Evolutionary conservation across 1,140 invertebrate species (phyloP), one percentile per base, ranked within the genome.

Genomic region (Drosophila grimshawi): DNA sequence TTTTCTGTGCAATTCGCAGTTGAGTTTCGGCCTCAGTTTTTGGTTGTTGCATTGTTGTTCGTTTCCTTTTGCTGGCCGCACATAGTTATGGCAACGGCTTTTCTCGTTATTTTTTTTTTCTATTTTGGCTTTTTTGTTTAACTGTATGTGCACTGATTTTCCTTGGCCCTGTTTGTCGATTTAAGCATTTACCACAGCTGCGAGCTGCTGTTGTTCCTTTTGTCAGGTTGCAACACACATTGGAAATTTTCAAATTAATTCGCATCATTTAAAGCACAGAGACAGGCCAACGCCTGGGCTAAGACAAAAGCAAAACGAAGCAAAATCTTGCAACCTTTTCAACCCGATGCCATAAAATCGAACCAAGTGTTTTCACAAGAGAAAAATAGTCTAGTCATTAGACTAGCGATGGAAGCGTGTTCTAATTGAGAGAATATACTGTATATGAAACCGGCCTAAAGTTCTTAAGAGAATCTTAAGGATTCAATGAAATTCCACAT

Each of bases 211-310:
- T 45, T 45, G 19, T 33, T 29, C 46, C 43, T 78, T 19, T 19
- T 33, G 68, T 48, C 76, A 75, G 65, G 76, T 78, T 71, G 62
- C 62, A 67, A 43, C 52, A 80, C 63, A 77, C 67, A 79, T 64
- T 80, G 76, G 68, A 69, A 83, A 85, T 78, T 78, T 64, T 67
- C 69, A 72, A 88, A 89, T 89, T 89, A 88, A 88, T 89, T 88
- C 77, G 70, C 80, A 86, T 86, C 82, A 80, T 89, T 88, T 89
- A 88, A 88, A 85, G 85, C 85, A 85, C 74, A 85, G 74, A 70
- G 65, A 61, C 27, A 19, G 30, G 32, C 59, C 19, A 35, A 27
- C 49, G 55, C 10, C 5, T n/a, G 35, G 43, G 49, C 41, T 11
- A 39, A 29, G 6, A 48, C 4, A 29, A 51, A 53, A 57, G n/a